These are phyloP conservation scores for Amphiduros pacificus DNA, from an alignment of 2,888 invertebrate genomes.

Conservation along the genomic window DNA sequence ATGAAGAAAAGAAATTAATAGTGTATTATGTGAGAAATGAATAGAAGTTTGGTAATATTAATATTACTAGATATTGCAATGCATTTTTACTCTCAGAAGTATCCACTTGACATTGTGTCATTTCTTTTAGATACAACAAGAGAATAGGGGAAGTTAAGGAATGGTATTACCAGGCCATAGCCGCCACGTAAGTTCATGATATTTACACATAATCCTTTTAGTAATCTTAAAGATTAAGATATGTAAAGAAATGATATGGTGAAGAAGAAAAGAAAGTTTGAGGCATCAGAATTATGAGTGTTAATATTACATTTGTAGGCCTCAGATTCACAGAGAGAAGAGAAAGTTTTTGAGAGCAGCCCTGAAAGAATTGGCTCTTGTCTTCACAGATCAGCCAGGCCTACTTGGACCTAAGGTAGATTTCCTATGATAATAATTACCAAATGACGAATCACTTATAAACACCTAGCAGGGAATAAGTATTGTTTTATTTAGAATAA, in stretches of 20 bases:
- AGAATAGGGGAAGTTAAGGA: slow-evolving; percentile 95
- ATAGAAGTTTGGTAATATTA: neutral
- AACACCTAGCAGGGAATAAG: too few species aligned
- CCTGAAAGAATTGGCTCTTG: slow-evolving; percentile 88
- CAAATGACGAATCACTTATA: too few species aligned
- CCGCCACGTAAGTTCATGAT: slow-evolving; percentile 70
- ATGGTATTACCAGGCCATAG: slow-evolving; percentile 84
- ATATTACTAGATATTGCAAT: too few species aligned
- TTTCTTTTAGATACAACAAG: slow-evolving; percentile 61
- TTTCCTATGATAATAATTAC: too few species aligned
- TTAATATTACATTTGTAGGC: slow-evolving; percentile 58
- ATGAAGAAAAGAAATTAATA: too few species aligned
- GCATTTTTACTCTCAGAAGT: too few species aligned
- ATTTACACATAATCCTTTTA: neutral
- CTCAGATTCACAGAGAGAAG: slow-evolving; percentile 89
- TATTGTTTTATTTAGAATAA: too few species aligned
- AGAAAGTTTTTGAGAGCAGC: slow-evolving; percentile 94
- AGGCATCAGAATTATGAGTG: too few species aligned
- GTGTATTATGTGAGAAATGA: too few species aligned
- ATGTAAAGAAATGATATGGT: too few species aligned
- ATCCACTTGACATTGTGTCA: too few species aligned
- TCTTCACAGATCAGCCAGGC: slow-evolving; percentile 97
- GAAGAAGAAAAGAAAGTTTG: too few species aligned
- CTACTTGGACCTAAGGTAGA: slow-evolving; percentile 97
- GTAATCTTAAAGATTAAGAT: neutral